phyloP scores from a whole-genome alignment of 2,888 invertebrate genomes.

The Caenorhabditis macrosperma region DNA sequence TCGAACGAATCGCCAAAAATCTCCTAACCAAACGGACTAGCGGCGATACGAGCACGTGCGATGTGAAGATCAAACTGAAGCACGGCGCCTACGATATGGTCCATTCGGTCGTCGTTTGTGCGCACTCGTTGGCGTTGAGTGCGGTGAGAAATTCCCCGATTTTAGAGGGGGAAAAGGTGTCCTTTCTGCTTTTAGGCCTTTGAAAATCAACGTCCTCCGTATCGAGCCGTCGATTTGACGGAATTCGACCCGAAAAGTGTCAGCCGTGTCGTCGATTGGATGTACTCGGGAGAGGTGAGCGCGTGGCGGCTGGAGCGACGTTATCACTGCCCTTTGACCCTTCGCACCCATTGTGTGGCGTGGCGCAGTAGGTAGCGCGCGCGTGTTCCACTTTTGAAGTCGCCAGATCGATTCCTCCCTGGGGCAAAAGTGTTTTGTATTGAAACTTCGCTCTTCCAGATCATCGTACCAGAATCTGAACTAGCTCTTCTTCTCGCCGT shows the following conservation, averaged over 20 bases:
- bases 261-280: slow-evolving; percentile 50
- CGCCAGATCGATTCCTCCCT: no score
- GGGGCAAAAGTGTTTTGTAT: background rate
- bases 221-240: slow-evolving; percentile 28
- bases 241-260: slow-evolving; percentile 35
- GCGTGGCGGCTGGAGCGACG: no score
- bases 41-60: slow-evolving; percentile 40
- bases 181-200: no score
- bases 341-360: no score
- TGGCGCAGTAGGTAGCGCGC: no score
- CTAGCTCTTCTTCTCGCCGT: slow-evolving; percentile 31
- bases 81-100: slow-evolving; percentile 34
- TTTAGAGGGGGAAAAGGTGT: no score
- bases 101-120: slow-evolving; percentile 38
- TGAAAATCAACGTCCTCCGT: slow-evolving; percentile 33
- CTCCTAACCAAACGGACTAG: slow-evolving; percentile 2
- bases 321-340: no score
- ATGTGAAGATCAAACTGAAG: slow-evolving; percentile 34
- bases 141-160: no score
- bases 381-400: no score
- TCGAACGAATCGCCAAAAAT: slow-evolving; percentile 27
- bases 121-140: slow-evolving; percentile 15
- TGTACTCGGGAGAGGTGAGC: slow-evolving; percentile 48
- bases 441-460: background rate
- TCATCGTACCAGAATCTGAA: slow-evolving; percentile 2